Evolutionary conservation across 2,888 invertebrate species (phyloP), one percentile per base, ranked within the genome.

Genomic region (Pogonocherus hispidulus): DNA sequence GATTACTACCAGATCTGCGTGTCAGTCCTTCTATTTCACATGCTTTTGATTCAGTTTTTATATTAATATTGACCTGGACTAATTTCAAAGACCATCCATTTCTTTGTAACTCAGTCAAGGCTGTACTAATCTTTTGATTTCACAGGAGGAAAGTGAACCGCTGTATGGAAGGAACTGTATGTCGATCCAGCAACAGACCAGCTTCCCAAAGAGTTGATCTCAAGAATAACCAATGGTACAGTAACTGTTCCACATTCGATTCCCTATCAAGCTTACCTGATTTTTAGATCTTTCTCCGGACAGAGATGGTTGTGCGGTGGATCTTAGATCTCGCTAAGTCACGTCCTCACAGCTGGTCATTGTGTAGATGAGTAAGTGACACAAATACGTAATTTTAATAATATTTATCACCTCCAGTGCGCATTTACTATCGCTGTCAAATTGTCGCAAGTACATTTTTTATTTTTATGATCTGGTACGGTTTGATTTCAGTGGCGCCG

Each of bases 321-420:
- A 18, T 67, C 69, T 22, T 46, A 74, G 5, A 73, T 76, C n/a
- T 68, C 75, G 0, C 9, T 32, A 32, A 72, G 46, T 8, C 67
- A 51, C 22, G 73, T 75, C 5, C 54, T 75, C 8, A 76, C 76
- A 16, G 74, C 74, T 11, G 76, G 69, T 16, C 74, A 74, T 44
- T 76, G 76, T 55, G 59, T 67, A 1, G 32, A 22, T 2, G 70
- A 63, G 74, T 74, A 62, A 56, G 70, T 20, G 2, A 20, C 20
- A 22, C 1, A 11, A n/a, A n/a, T n/a, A n/a, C n/a, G n/a, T n/a
- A n/a, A n/a, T n/a, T n/a, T n/a, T n/a, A n/a, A n/a, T n/a, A n/a
- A n/a, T n/a, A n/a, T n/a, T n/a, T n/a, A n/a, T n/a, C n/a, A n/a
- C n/a, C n/a, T n/a, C n/a, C n/a, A n/a, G n/a, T n/a, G n/a, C n/a